phyloP scores from a whole-genome alignment of 2,888 invertebrate genomes.

The Mayetiola destructor region DNA sequence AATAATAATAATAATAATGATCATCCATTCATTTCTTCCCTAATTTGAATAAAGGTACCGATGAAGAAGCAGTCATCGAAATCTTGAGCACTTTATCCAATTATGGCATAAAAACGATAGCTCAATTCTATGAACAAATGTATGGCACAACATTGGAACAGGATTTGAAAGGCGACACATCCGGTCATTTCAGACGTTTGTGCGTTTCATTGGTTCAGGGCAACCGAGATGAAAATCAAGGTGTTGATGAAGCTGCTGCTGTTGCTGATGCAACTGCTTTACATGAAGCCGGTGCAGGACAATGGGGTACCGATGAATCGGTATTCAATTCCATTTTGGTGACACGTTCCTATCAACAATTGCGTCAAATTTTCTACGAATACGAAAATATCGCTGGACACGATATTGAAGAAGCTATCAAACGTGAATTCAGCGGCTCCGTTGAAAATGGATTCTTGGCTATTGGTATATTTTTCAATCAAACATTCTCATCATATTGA shows the following conservation, averaged over 20 bases:
- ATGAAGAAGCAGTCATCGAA: conserved; percentile 73
- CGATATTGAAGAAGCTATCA: conserved; percentile 71
- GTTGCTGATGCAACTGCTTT: conserved; percentile 68
- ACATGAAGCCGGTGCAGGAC: conserved; percentile 61
- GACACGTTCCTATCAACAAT: conserved; percentile 76
- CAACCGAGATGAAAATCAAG: conserved; percentile 73
- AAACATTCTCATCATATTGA: not conserved
- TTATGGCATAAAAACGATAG: conserved; percentile 73
- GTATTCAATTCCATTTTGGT: conserved; percentile 75
- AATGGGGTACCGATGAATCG: conserved; percentile 86
- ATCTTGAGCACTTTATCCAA: conserved; percentile 84
- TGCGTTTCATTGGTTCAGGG: conserved; percentile 77
- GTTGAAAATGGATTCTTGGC: conserved; percentile 75
- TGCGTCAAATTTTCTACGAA: conserved; percentile 71
- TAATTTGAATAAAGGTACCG: conserved; percentile 81
- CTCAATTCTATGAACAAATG: conserved; percentile 71
- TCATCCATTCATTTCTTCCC: conserved; percentile 53
- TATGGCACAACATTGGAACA: conserved; percentile 68
- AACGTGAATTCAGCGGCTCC: conserved; percentile 78
- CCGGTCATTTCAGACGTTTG: conserved; percentile 59
- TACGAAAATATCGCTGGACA: conserved; percentile 69
- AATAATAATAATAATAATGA: not conserved
- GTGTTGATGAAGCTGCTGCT: conserved; percentile 66
- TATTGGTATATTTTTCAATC: conserved; percentile 59
- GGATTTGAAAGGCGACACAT: conserved; percentile 77